Evolutionary conservation across 2,888 invertebrate genomes (phyloP), one percentile per base, ranked within the genome.

Genomic region (Chrysotoxum bicinctum): DNA sequence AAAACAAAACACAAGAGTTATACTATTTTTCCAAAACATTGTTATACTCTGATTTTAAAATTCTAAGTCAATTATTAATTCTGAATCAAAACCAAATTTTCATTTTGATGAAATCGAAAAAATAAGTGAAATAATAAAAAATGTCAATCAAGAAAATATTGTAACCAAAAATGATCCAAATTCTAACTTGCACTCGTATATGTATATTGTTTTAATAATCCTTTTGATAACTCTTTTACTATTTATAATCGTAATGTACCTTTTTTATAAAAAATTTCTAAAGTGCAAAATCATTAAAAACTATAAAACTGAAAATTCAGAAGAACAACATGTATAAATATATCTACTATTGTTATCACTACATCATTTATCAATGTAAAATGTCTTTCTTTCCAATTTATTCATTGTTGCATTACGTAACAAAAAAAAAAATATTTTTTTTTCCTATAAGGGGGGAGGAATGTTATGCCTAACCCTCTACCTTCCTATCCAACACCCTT

Each of bases 71-170:
- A 26, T 1, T 26, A 5, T 3, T 2, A 26, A 26, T 5, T n/a
- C n/a, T 1, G 16, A 50, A 1, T 40, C 19, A 0, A 60, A 23
- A 40, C 23, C 40, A 23, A 60, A 37, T 40, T 37, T 37, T 21
- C 40, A 37, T 40, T 60, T 60, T 40, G 23, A 60, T 14, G 40
- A 60, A 21, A 60, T 23, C n/a, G 60, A 60, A 37, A 60, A 60
- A 60, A 40, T 60, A 40, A 60, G 60, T 9, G 40, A 60, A 60
- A 60, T 8, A 6, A 23, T 40, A 23, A 40, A 40, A 40, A 19
- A 37, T 23, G 4, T 2, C 1, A 21, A 60, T 5, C 23, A 23
- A 21, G 35, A 60, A 40, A 40, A 7, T 14, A 40, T 12, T 21
- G n/a, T 9, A 37, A 23, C 21, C 9, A 23, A 60, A 23, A 3